Percentiles rank a stretch among this genome's conserved stretches.
Evolutionary conservation across 2,113 vertebrate species (phyloP).

Genomic region (Anarhynchus alexandrinus): DNA sequence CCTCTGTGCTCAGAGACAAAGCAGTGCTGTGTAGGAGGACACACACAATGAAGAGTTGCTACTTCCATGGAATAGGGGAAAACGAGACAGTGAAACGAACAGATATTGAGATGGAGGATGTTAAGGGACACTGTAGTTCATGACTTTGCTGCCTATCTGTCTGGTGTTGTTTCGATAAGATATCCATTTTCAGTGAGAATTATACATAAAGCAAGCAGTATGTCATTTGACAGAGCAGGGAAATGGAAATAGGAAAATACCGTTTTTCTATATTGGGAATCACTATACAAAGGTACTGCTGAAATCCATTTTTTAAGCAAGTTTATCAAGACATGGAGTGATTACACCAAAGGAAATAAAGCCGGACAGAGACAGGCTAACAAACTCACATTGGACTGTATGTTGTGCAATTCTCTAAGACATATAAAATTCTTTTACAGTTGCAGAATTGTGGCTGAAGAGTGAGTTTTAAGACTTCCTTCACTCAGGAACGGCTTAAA

Average conservation of each 20-base stretch:
- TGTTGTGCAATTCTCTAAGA: neutral
- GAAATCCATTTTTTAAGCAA: neutral
- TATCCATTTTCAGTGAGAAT: neutral
- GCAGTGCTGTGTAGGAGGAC: neutral
- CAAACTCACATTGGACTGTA: neutral
- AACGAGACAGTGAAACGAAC: neutral
- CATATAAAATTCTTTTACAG: rapidly evolving
- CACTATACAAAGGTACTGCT: neutral
- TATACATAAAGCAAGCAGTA: neutral
- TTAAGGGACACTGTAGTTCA: neutral
- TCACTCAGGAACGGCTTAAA: neutral
- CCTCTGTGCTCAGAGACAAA: neutral
- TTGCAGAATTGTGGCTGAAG: neutral
- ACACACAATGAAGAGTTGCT: neutral
- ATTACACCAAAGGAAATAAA: neutral
- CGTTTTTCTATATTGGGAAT: neutral
- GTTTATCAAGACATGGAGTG: neutral
- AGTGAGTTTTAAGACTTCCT: neutral
- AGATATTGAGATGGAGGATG: neutral
- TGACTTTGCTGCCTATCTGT: neutral
- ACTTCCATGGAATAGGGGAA: neutral
- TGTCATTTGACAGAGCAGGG: neutral
- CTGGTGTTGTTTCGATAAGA: neutral
- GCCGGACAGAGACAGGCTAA: neutral
- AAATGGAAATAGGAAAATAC: neutral